phyloP scores from a whole-genome alignment of 2,888 invertebrate species.

The Scaeva pyrastri region DNA sequence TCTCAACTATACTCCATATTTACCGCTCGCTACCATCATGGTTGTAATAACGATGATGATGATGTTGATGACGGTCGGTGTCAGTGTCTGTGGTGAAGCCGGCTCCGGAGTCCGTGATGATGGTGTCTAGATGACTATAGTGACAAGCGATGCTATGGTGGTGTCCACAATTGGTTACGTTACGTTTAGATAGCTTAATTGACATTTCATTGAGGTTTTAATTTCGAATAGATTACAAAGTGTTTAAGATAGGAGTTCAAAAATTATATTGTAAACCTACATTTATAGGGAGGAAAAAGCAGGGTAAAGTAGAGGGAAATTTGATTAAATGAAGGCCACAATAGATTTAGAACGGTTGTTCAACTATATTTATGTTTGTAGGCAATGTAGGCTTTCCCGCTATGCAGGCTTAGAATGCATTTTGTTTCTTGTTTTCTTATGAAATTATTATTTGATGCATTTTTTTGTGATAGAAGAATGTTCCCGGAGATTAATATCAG shows the following conservation, averaged over 20 bases:
- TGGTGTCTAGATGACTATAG: no score
- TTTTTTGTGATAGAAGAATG: no score
- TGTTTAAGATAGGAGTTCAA: conserved; percentile 23
- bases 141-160: conserved; percentile 2
- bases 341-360: no score
- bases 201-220: conserved; percentile 48
- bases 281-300: background rate
- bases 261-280: background rate
- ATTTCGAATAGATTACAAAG: conserved; percentile 37
- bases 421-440: no score
- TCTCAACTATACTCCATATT: background rate
- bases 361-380: no score
- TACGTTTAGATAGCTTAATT: conserved; percentile 63
- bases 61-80: background rate
- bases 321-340: background rate
- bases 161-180: conserved; percentile 57
- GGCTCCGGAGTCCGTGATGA: no score
- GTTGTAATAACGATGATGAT: conserved; percentile 14
- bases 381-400: no score
- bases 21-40: conserved; percentile 51
- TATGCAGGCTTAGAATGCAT: no score
- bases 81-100: no score
- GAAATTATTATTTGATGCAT: no score
- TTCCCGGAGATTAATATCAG: no score
- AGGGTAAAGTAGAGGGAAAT: background rate